Evolutionary conservation across 2,797 vertebrate genomes (phyloP), one percentile per base, ranked within the genome.

Genomic region (Cyprinodon diabolis): DNA sequence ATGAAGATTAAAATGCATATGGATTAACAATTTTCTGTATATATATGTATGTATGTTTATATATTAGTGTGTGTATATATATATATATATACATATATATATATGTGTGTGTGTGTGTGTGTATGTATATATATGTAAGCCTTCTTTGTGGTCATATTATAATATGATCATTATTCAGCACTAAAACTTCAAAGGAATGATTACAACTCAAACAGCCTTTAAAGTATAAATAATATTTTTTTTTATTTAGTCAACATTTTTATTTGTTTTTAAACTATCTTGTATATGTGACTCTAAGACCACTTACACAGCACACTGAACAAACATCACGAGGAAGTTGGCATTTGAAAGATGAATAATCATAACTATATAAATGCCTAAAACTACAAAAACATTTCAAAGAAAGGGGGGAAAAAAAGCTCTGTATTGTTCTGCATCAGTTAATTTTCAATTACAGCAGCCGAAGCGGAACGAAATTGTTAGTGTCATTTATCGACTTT

Each of bases 381-480:
- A 91, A 94, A 93, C 84, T 87, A 89, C 88, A 79, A 90, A 90
- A 90, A 85, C 95, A 94, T 87, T 87, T 87, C 80, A 86, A 88
- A 91, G 92, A 93, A 86, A 11, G 3, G 72, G 75, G 30, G 80
- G 79, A 86, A 91, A 83, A 90, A 86, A 91, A 84, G 90, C 89
- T 91, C 90, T 84, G 86, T 88, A 90, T 92, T 93, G 93, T 96
- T 97, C 95, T 96, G 93, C 95, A 94, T 96, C 94, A 95, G 92
- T 95, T 96, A 94, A 93, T 96, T 97, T 97, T 96, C 95, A 96
- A 96, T 96, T 97, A 96, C 90, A 89, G 91, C 93, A 95, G 92
- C 92, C 89, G 94, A 95, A 96, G 95, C 93, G 94, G 96, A 97
- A 96, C 95, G 80, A 93, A 96, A 96, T 95, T 95, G 94, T 95